Evolutionary conservation across 2,888 invertebrate species (phyloP).

Genomic region (Eudemis profundana): DNA sequence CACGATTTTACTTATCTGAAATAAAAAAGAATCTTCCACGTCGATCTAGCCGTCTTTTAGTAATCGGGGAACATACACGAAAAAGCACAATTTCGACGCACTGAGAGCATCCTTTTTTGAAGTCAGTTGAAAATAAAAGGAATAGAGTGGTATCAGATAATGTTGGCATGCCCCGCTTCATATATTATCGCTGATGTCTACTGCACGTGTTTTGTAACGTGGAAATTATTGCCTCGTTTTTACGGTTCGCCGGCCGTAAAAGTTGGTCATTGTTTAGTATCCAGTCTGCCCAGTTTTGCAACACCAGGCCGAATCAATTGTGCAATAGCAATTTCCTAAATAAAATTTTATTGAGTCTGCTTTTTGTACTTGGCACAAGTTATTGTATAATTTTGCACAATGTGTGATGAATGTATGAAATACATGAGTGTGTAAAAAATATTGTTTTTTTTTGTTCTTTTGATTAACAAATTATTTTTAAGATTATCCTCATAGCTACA

Average conservation of each 20-base stretch:
- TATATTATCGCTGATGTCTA: too few species aligned
- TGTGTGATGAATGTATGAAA: conserved; percentile 39
- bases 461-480: too few species aligned
- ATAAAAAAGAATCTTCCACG: too few species aligned
- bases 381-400: conserved; percentile 26
- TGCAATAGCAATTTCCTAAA: conserved; percentile 20
- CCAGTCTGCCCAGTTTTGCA: conserved; percentile 22
- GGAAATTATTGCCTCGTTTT: conserved; percentile 33
- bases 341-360: conserved; percentile 9
- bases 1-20: too few species aligned
- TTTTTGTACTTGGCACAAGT: neutral
- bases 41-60: too few species aligned
- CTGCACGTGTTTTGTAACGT: conserved; percentile 36
- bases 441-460: conserved; percentile 36
- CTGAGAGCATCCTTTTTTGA: too few species aligned
- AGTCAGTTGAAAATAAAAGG: too few species aligned
- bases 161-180: too few species aligned
- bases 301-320: conserved; percentile 19
- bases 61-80: too few species aligned
- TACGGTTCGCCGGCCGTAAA: conserved; percentile 38
- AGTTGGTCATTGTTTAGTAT: conserved; percentile 31
- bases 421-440: conserved; percentile 33
- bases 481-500: too few species aligned
- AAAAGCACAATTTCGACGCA: too few species aligned
- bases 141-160: too few species aligned